A percentile compares a stretch with the other conserved stretches of the same genome.
These are phyloP conservation scores for Ypsolopha sequella DNA, from an alignment of 2,888 invertebrate genomes.

Conservation along the genomic window DNA sequence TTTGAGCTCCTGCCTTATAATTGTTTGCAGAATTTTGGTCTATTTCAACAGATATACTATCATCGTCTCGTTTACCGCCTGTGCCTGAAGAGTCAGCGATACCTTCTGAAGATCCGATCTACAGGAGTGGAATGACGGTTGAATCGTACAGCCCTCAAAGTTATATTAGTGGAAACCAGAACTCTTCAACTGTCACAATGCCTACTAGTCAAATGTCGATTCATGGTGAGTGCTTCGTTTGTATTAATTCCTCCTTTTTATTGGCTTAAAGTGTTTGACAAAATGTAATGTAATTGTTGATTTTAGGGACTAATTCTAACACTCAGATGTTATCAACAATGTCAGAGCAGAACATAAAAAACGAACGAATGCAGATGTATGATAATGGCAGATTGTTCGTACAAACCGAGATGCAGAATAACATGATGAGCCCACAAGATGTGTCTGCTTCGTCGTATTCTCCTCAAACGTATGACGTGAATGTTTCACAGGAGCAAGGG, in stretches of 20 bases:
- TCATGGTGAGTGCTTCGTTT: slow-evolving; percentile 33
- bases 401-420: slow-evolving; percentile 47
- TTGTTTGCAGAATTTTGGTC: neutral
- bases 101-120: slow-evolving; percentile 62
- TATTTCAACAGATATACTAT: slow-evolving; percentile 35
- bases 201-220: slow-evolving; percentile 59
- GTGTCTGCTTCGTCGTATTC: slow-evolving; percentile 33
- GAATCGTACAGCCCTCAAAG: slow-evolving; percentile 43
- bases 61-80: slow-evolving; percentile 65
- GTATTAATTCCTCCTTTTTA: neutral
- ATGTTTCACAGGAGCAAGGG: slow-evolving; percentile 24
- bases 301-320: slow-evolving; percentile 50
- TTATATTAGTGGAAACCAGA: slow-evolving; percentile 34
- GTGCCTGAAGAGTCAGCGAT: slow-evolving; percentile 72
- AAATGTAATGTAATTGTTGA: neutral
- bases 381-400: slow-evolving; percentile 42
- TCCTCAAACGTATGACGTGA: slow-evolving; percentile 28
- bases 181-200: slow-evolving; percentile 37
- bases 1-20: neutral
- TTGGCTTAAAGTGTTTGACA: neutral
- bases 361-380: slow-evolving; percentile 53
- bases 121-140: slow-evolving; percentile 53
- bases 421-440: slow-evolving; percentile 40
- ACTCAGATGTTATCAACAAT: slow-evolving; percentile 48
- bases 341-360: slow-evolving; percentile 44